phyloP scores from a whole-genome alignment of 2,888 invertebrate species.

The Erebia aethiops region DNA sequence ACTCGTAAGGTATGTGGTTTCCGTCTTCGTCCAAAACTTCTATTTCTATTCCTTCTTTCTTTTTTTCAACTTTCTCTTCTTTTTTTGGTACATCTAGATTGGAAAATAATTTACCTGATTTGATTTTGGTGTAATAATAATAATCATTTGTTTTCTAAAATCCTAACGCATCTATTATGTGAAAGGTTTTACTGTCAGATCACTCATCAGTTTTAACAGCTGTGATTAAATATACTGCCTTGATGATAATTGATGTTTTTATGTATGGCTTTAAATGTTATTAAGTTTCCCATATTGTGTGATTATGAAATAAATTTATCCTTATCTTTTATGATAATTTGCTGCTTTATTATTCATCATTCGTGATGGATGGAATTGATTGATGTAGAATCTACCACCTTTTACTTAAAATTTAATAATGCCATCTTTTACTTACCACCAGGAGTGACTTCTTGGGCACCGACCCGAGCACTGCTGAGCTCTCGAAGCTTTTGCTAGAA shows the following conservation, averaged over 20 bases:
- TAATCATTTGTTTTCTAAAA: background rate
- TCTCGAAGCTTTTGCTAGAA: slow-evolving; percentile 54
- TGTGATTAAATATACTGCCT: too few species aligned
- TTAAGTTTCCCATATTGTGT: too few species aligned
- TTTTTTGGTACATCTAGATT: slow-evolving; percentile 41
- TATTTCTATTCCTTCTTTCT: slow-evolving; percentile 52
- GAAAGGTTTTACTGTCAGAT: too few species aligned
- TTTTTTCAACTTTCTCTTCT: slow-evolving; percentile 46
- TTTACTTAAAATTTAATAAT: background rate
- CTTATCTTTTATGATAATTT: background rate
- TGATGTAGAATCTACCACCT: too few species aligned
- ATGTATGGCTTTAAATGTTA: too few species aligned
- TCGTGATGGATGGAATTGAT: too few species aligned
- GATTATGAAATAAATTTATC: background rate
- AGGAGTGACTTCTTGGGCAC: slow-evolving; percentile 38
- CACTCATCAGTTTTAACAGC: too few species aligned
- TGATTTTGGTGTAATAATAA: background rate
- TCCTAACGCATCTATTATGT: too few species aligned
- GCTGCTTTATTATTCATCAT: too few species aligned
- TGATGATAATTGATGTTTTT: too few species aligned
- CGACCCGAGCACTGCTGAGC: slow-evolving; percentile 47
- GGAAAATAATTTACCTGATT: background rate
- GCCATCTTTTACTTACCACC: slow-evolving; percentile 41
- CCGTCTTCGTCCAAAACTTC: slow-evolving; percentile 60
- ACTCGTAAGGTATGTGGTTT: slow-evolving; percentile 50